phyloP scores from a whole-genome alignment of 2,888 invertebrate species.

The Calliphora vomitoria region DNA sequence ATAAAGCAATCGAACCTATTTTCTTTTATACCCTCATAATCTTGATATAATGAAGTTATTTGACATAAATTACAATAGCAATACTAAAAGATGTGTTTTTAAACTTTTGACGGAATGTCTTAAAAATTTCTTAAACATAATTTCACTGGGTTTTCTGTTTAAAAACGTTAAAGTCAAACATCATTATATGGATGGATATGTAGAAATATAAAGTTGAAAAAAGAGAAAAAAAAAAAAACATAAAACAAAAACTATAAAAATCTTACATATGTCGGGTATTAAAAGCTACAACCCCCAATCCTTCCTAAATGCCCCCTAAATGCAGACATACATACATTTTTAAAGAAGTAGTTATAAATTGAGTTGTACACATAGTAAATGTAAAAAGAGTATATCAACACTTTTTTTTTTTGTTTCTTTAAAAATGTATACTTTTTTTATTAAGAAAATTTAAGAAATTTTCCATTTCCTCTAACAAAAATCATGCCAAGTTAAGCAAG shows the following conservation, averaged over 20 bases:
- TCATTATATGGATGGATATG: slow-evolving; percentile 15
- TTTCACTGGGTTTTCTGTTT: background rate
- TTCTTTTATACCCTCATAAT: too few relatives aligned
- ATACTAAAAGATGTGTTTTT: too few relatives aligned
- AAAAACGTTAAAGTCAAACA: slow-evolving; percentile 13
- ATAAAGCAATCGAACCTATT: too few relatives aligned
- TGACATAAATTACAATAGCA: too few relatives aligned
- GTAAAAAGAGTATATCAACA: slow-evolving; percentile 32
- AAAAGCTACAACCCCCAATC: background rate
- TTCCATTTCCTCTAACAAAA: background rate
- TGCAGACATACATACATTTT: too few relatives aligned
- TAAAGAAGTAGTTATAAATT: background rate
- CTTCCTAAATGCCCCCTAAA: background rate
- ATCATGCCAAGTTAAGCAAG: slow-evolving; percentile 11
- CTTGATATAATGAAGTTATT: too few relatives aligned
- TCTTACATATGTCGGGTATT: slow-evolving; percentile 14
- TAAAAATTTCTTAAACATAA: too few relatives aligned
- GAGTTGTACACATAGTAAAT: too few relatives aligned
- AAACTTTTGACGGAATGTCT: too few relatives aligned
- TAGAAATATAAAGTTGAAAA: too few relatives aligned
- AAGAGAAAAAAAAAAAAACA: slow-evolving; percentile 1
- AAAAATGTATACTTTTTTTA: background rate
- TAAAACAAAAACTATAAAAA: slow-evolving; percentile 7
- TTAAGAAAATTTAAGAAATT: slow-evolving; percentile 20
- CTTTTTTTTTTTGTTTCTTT: too few relatives aligned